Percentiles rank a stretch among this genome's conserved stretches.
phyloP scores from a whole-genome alignment of 1,140 invertebrate genomes.

The Aphidius ervi region DNA sequence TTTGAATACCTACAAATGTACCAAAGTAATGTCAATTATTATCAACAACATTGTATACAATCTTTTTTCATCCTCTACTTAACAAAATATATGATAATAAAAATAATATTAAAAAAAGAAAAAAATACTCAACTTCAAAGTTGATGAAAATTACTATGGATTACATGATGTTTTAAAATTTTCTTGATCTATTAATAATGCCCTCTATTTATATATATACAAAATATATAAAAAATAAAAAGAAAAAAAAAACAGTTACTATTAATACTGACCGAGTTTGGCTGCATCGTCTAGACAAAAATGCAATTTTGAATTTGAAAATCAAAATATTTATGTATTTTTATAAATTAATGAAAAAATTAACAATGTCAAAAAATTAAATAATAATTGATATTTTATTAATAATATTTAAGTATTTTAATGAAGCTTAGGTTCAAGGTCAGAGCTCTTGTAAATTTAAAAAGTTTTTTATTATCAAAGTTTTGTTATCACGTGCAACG shows the following conservation, averaged over 20 bases:
- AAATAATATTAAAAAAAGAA: not conserved
- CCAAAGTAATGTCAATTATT: not conserved
- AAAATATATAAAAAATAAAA: slow-evolving; percentile 12
- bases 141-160: slow-evolving; percentile 23
- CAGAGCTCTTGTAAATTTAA: no score
- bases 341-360: no score
- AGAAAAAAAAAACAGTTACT: slow-evolving; percentile 6
- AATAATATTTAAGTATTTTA: no score
- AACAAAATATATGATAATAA: not conserved
- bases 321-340: no score
- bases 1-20: no score
- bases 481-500: no score
- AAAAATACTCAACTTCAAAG: not conserved
- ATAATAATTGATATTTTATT: no score
- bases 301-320: not conserved
- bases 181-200: slow-evolving; percentile 35
- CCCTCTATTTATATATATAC: slow-evolving; percentile 33
- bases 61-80: not conserved
- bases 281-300: slow-evolving; percentile 14
- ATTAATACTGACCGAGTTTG: slow-evolving; percentile 29
- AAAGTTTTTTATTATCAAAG: no score
- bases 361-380: no score
- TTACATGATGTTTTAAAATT: slow-evolving; percentile 27
- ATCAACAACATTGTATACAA: not conserved
- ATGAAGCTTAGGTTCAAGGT: no score